phyloP scores from a whole-genome alignment of 2,113 vertebrate species.

The Pongo abelii region DNA sequence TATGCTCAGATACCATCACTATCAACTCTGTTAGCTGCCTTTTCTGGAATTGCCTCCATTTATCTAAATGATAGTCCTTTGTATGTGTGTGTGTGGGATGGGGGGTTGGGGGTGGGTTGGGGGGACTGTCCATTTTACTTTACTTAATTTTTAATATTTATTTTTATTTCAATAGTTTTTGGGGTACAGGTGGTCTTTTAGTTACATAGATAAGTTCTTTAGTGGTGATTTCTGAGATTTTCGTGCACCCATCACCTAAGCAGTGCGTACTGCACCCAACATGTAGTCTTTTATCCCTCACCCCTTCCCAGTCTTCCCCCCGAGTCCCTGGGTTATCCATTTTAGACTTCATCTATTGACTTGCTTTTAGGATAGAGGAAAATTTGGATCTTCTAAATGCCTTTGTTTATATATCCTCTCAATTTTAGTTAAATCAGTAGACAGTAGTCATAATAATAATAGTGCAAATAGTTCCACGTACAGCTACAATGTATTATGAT shows the following conservation, averaged over 20 bases:
- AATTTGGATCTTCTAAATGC: not conserved
- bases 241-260: too few species aligned
- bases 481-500: not conserved
- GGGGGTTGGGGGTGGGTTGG: fast-evolving
- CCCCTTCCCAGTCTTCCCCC: too few species aligned
- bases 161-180: too few species aligned
- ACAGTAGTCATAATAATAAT: not conserved
- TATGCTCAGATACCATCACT: not conserved
- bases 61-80: not conserved
- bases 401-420: not conserved
- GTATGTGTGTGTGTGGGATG: not conserved
- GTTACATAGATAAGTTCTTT: too few species aligned
- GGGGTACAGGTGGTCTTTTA: too few species aligned
- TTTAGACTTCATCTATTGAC: not conserved
- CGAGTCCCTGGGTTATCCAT: not conserved
- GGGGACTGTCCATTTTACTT: too few species aligned
- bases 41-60: not conserved
- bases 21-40: not conserved
- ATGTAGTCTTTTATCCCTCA: too few species aligned
- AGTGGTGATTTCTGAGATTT: too few species aligned
- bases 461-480: not conserved
- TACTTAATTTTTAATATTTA: too few species aligned
- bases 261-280: too few species aligned
- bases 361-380: not conserved
- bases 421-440: not conserved